Conservation (phyloP, 1,140 invertebrate species). For the Drosophila subobscura region DNA sequence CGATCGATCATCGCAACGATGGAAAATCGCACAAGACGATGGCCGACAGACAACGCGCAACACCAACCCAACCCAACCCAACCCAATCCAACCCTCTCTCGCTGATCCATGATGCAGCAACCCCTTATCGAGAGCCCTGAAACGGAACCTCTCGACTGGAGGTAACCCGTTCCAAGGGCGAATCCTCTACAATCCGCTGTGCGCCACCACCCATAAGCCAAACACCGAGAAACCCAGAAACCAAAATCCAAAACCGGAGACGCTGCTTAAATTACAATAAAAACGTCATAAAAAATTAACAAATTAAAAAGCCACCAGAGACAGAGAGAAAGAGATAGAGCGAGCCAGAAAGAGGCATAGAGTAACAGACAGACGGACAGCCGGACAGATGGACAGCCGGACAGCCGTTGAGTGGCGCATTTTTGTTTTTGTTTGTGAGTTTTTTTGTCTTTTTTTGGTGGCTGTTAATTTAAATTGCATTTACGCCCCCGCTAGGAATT, state of each 20-base stretch:
- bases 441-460: slow-evolving; percentile 16
- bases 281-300: slow-evolving; percentile 60
- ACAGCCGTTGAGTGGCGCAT: slow-evolving; percentile 45
- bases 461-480: slow-evolving; percentile 80
- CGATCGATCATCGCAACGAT: no score
- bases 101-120: slow-evolving; percentile 1
- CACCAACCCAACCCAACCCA: neutral
- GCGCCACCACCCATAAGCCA: slow-evolving; percentile 24
- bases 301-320: slow-evolving; percentile 36
- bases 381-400: no score
- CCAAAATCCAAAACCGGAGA: slow-evolving; percentile 28
- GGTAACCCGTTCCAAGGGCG: slow-evolving; percentile 21
- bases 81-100: neutral
- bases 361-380: neutral
- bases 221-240: slow-evolving; percentile 15
- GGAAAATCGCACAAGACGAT: no score
- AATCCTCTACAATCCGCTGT: slow-evolving; percentile 24
- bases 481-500: slow-evolving; percentile 79
- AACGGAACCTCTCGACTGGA: neutral
- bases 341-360: slow-evolving; percentile 14
- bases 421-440: neutral
- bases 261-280: slow-evolving; percentile 62
- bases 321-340: slow-evolving; percentile 8
- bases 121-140: slow-evolving; percentile 7
- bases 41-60: no score